Evolutionary conservation across 2,113 vertebrate species (phyloP).

Genomic region (Alligator mississippiensis): DNA sequence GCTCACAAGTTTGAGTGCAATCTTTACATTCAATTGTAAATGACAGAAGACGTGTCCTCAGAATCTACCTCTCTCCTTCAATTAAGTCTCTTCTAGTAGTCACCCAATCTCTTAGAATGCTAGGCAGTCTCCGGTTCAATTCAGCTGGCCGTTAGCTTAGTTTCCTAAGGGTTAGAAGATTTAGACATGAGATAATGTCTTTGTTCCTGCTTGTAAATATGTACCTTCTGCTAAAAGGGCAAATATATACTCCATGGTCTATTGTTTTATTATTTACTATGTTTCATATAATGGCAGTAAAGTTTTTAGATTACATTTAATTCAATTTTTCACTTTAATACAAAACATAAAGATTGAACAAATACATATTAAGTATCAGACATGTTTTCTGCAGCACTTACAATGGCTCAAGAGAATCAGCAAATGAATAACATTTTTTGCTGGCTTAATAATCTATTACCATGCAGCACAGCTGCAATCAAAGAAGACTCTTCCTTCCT

Average conservation of each 20-base stretch:
- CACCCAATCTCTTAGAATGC: neutral
- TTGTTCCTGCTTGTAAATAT: neutral
- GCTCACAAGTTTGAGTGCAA: no score
- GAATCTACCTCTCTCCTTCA: neutral
- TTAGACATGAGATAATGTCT: neutral
- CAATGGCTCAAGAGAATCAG: neutral
- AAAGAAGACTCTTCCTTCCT: neutral
- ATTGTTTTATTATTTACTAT: neutral
- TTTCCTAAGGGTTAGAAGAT: constrained; percentile 9
- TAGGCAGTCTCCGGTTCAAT: neutral
- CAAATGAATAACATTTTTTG: neutral
- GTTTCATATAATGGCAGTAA: neutral
- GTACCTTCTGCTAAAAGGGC: neutral
- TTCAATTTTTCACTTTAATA: constrained; percentile 20
- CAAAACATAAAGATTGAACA: neutral
- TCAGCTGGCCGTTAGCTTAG: neutral
- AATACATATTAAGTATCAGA: neutral
- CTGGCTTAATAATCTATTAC: constrained; percentile 19
- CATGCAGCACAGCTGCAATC: neutral
- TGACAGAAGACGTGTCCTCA: neutral
- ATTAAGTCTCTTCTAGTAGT: neutral
- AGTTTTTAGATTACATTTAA: constrained; percentile 28
- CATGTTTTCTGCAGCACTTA: constrained; percentile 11
- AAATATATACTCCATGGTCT: neutral
- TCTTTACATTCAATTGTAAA: no score